A percentile compares a stretch with the other conserved stretches of the same genome.
Evolutionary conservation across 2,888 invertebrate species (phyloP).

Genomic region (Apantesis nais): DNA sequence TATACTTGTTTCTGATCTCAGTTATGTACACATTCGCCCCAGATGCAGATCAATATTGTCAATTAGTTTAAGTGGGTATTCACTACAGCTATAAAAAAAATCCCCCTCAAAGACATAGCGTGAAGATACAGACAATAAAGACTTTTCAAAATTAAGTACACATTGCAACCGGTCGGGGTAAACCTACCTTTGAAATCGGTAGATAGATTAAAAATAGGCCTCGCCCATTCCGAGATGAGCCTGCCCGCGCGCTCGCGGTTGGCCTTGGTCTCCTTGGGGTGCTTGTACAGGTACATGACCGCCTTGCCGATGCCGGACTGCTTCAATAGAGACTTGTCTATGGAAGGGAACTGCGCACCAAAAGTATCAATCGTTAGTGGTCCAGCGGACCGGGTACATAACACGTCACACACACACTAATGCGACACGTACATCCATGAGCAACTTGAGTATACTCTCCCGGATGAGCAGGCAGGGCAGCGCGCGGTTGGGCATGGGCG

Average conservation of each 20-base stretch:
- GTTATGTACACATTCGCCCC: too few species aligned
- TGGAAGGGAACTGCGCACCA: conserved; percentile 90
- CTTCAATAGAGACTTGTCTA: conserved; percentile 95
- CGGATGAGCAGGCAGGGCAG: conserved; percentile 97
- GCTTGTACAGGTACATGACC: conserved; percentile 99
- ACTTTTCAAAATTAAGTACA: neutral
- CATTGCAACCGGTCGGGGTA: neutral
- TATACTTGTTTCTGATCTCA: too few species aligned
- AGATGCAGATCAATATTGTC: too few species aligned
- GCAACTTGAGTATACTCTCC: conserved; percentile 92
- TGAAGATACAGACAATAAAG: too few species aligned
- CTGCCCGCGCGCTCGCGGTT: conserved; percentile 96
- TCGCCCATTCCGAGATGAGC: conserved; percentile 98
- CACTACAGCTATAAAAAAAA: too few species aligned
- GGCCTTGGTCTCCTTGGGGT: conserved; percentile 97
- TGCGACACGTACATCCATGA: conserved; percentile 88
- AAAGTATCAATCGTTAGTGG: neutral
- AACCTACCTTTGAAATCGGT: conserved; percentile 72
- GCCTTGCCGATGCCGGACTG: conserved; percentile 99
- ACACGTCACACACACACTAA: too few species aligned
- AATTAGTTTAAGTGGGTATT: too few species aligned
- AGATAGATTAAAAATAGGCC: conserved; percentile 97
- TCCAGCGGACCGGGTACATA: neutral
- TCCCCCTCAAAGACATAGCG: too few species aligned
- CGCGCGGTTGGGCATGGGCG: conserved; percentile 98